phyloP scores from a whole-genome alignment of 2,888 invertebrate genomes.

The Lithophane ornitopus region DNA sequence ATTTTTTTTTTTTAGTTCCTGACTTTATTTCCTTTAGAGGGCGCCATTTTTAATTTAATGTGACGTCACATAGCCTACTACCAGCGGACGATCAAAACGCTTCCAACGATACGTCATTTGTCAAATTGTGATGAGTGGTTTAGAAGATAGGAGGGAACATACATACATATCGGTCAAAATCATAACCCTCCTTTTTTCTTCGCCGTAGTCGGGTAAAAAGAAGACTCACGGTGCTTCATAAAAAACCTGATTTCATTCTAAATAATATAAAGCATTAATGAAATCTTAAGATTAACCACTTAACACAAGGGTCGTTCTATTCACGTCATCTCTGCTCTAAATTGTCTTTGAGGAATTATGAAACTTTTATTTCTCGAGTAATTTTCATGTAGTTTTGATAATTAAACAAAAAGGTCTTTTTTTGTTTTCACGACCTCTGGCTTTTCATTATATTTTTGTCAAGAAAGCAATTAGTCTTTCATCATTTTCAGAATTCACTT shows the following conservation, averaged over 20 bases:
- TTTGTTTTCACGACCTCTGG: background rate
- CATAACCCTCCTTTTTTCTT: too few species aligned
- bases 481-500: background rate
- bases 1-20: too few species aligned
- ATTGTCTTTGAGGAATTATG: constrained; percentile 32
- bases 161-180: too few species aligned
- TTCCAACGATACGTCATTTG: too few species aligned
- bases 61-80: too few species aligned
- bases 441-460: constrained; percentile 7
- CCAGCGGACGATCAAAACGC: too few species aligned
- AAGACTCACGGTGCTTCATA: background rate
- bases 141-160: too few species aligned
- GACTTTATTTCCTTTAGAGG: too few species aligned
- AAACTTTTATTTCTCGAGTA: constrained; percentile 9
- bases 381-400: constrained; percentile 17
- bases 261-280: constrained; percentile 14
- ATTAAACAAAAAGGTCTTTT: constrained; percentile 18
- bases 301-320: constrained; percentile 4
- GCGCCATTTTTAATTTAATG: too few species aligned
- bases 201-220: too few species aligned
- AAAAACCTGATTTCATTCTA: constrained; percentile 13
- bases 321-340: constrained; percentile 10
- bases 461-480: background rate
- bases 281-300: constrained; percentile 5
- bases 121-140: too few species aligned